phyloP scores from a whole-genome alignment of 2,113 vertebrate genomes.

The Merops nubicus region DNA sequence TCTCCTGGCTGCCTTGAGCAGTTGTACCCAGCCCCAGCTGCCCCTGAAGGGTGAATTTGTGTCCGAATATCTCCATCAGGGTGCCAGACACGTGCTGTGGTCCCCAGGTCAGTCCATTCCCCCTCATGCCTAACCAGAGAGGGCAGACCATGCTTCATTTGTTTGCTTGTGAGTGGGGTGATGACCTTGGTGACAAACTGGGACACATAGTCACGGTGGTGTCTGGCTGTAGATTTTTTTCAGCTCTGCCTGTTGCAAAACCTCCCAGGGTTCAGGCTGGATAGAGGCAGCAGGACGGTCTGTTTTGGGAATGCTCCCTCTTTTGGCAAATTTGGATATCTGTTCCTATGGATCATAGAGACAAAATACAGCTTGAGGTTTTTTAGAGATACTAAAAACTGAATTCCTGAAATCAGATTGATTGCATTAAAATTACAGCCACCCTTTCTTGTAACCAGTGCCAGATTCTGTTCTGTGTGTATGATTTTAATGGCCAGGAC shows the following conservation, averaged over 20 bases:
- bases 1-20: neutral
- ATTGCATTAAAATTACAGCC: neutral
- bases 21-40: neutral
- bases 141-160: neutral
- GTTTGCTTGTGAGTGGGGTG: fast-evolving
- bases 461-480: neutral
- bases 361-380: neutral
- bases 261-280: neutral
- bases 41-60: neutral
- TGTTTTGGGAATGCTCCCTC: neutral
- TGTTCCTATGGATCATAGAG: neutral
- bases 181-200: neutral
- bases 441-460: neutral
- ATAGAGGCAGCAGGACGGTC: neutral
- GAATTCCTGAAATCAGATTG: neutral
- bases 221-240: neutral
- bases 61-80: neutral
- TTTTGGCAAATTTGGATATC: neutral
- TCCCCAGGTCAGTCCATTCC: neutral
- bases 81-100: neutral
- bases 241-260: neutral
- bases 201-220: fast-evolving
- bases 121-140: neutral
- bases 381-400: neutral
- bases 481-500: neutral